Base-by-base conservation (phyloP, 1,140 invertebrate species). In the Drosophila cardini region DNA sequence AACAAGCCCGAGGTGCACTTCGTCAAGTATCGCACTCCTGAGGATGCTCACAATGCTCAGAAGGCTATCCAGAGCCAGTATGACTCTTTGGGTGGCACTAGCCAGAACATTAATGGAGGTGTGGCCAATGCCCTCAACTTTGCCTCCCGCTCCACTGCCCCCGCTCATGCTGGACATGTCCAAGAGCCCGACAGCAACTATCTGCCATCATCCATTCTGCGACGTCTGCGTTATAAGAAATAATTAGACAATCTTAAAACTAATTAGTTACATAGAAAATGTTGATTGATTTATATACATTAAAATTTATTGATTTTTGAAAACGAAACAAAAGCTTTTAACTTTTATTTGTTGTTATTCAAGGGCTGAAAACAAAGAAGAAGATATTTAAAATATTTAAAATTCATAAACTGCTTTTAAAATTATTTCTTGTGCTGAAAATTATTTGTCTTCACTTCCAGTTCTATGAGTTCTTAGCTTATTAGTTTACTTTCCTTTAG, bases 61-160 rank as follows among this genome's bases (percentile, higher is more conserved):
- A 53, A 46, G 6, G 76, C 76, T 18, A 91, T 91, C 45, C 90
- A 91, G 63, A 53, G 65, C 13, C 85, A 91, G 56, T 91, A 91
- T 56, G 85, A 91, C 38, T 67, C 78, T 2, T 67, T 91, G 45
- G 85, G 89, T 3, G 90, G 90, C 16, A 55, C 76, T 8, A 83
- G 80, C 43, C 90, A 91, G 52, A 67, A 56, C 34, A 64, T 83
- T 45, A 86, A 91, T 48, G 90, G 90, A 0, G 90, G 90, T 34
- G 77, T 91, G 13, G 90, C 90, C 30, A 90, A 91, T 13, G 90
- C 90, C 40, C 40, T 90, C 3, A 91, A 91, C 70, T 91, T 91
- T 46, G 90, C 90, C 45, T 91, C 90, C 8, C 81, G 73, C 10
- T 72, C 78, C 6, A 15, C 70, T 15, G 75, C 68, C 11, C 84